Evolutionary conservation across 1,140 invertebrate genomes (phyloP).

Genomic region (Bombus pascuorum): DNA sequence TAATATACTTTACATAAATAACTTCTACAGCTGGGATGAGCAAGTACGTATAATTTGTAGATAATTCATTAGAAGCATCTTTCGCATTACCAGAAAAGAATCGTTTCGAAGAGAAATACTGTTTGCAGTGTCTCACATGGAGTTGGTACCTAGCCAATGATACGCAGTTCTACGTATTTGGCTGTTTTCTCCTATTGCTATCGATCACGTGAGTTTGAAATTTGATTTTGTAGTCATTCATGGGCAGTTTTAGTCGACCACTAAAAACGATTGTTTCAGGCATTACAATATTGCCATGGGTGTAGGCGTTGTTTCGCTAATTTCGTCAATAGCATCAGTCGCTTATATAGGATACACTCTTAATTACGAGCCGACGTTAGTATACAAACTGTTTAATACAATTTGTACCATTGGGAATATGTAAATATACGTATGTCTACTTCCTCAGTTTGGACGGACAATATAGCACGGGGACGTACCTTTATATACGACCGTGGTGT

Average conservation of each 20-base stretch:
- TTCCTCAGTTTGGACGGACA: conserved; percentile 77
- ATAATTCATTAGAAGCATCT: background rate
- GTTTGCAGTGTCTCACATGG: conserved; percentile 88
- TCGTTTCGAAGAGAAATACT: rapidly evolving
- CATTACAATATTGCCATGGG: conserved; percentile 72
- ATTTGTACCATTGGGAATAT: too few relatives aligned
- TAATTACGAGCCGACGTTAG: conserved; percentile 80
- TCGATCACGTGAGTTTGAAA: conserved; percentile 76
- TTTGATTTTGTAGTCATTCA: too few relatives aligned
- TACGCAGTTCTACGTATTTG: conserved; percentile 89
- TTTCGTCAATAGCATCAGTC: conserved; percentile 72
- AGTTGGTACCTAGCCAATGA: conserved; percentile 93
- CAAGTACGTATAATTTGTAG: conserved; percentile 74
- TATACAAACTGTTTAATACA: conserved; percentile 10
- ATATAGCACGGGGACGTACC: conserved; percentile 62
- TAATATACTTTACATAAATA: conserved; percentile 86
- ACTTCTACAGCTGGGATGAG: conserved; percentile 81
- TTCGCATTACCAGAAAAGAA: too few relatives aligned
- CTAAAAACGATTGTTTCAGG: conserved; percentile 61
- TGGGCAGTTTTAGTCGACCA: too few relatives aligned
- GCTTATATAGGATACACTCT: conserved; percentile 76
- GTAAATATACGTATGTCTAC: background rate
- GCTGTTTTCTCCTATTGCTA: conserved; percentile 81
- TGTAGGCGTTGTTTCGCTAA: conserved; percentile 65
- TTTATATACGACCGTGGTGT: conserved; percentile 82